Conservation (phyloP, 1,140 invertebrate genomes). For the Drosophila varians region DNA sequence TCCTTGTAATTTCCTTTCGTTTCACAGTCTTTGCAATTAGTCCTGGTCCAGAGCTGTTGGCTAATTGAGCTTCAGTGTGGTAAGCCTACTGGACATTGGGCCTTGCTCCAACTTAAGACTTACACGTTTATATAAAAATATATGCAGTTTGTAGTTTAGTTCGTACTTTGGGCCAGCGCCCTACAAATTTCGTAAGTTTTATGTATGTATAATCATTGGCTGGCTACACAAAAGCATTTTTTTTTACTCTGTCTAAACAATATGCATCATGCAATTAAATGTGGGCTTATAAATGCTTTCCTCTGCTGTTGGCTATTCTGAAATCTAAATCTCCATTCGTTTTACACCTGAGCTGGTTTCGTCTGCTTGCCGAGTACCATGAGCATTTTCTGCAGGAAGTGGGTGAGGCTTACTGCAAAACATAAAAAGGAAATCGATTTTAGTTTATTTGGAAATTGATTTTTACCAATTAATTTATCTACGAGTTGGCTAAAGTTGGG, state of each 20-base stretch:
- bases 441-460: constrained; percentile 10
- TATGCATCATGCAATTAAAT: constrained; percentile 35
- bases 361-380: constrained; percentile 87
- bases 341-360: constrained; percentile 88
- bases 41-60: constrained; percentile 35
- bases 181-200: constrained; percentile 13
- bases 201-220: constrained; percentile 29
- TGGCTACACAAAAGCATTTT: constrained; percentile 70
- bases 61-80: constrained; percentile 12
- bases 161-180: constrained; percentile 29
- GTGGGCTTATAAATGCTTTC: constrained; percentile 66
- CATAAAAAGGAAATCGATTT: constrained; percentile 14
- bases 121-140: constrained; percentile 66
- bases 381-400: constrained; percentile 87
- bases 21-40: constrained; percentile 42
- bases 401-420: constrained; percentile 86
- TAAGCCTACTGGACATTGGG: constrained; percentile 40
- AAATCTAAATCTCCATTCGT: constrained; percentile 11
- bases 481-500: constrained; percentile 34
- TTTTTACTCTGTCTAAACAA: constrained; percentile 34
- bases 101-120: constrained; percentile 58
- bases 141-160: constrained; percentile 57
- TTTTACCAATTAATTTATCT: constrained; percentile 5
- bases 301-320: constrained; percentile 54
- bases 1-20: constrained; percentile 43